Evolutionary conservation across 2,113 vertebrate genomes (phyloP).

Genomic region (Chrysochloris asiatica): DNA sequence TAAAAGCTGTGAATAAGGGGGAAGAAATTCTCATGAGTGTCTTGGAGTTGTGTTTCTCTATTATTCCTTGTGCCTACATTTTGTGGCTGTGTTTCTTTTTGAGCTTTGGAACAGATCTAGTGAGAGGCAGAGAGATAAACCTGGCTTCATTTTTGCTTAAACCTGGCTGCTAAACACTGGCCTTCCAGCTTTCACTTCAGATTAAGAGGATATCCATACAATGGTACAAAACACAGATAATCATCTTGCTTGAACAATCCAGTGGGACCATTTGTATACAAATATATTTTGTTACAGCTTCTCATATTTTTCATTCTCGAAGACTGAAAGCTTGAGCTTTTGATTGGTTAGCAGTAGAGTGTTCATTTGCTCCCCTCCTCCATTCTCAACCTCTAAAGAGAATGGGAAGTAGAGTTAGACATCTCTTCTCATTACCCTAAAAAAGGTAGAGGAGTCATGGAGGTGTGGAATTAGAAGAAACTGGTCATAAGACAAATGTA

Average conservation of each 20-base stretch:
- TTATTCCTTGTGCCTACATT: not conserved
- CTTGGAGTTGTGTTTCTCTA: not conserved
- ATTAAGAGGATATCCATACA: not conserved
- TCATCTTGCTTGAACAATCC: not conserved
- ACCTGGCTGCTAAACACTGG: not conserved
- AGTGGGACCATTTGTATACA: not conserved
- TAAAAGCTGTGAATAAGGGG: not conserved
- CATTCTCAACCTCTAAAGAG: not conserved
- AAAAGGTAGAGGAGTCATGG: not conserved
- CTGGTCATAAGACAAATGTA: constrained; percentile 50
- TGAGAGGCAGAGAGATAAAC: not conserved
- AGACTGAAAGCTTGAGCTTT: not conserved
- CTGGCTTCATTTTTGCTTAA: not conserved
- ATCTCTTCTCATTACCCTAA: not conserved
- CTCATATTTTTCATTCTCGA: not conserved
- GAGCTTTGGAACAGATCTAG: not conserved
- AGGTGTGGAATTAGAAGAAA: constrained; percentile 24
- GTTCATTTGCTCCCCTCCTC: not conserved
- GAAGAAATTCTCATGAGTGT: not conserved
- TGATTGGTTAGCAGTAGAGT: not conserved
- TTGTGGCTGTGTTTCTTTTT: not conserved
- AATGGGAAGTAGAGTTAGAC: not conserved
- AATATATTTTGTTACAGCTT: not conserved
- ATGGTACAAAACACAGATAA: not conserved
- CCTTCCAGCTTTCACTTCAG: not conserved